Evolutionary conservation across 2,113 vertebrate species (phyloP), one percentile per base, ranked within the genome.

Genomic region (Arenaria interpres): DNA sequence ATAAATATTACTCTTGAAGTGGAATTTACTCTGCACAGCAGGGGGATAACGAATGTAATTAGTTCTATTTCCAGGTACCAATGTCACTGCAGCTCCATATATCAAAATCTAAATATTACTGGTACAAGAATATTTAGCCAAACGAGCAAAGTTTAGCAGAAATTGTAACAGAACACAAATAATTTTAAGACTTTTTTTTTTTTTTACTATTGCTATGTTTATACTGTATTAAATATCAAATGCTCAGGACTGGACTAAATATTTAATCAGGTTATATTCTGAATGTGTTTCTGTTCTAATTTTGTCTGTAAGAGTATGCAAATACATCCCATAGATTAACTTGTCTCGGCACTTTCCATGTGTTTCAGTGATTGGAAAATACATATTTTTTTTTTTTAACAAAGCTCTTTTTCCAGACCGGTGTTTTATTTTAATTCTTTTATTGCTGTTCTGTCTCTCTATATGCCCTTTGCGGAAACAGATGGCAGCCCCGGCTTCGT

Each of bases 171-270:
- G 88, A 94, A 96, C 76, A 89, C 89, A 98, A 93, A 90, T 95
- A 92, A 95, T 94, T 97, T 96, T 96, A 73, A 97, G 91, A 32
- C 87, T 66, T 39, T 63, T 39, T 89, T 45, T 87, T 93, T 94
- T 96, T 97, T 93, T 89, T 95, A 77, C 79, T 97, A 72, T 97
- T 96, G 75, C 91, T 97, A 90, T 97, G 96, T 97, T 97, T 98
- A 97, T 98, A 95, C 96, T 97, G 85, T 98, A 96, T 97, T 96
- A 98, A 98, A 94, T 97, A 97, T 97, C 90, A 97, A 98, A 98
- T 98, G 97, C 98, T 98, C 98, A 98, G 98, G 98, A 98, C 97
- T 98, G 98, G 98, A 98, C 98, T 98, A 97, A 98, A 97, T 98
- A 98, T 98, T 98, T 98, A 98, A 98, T 98, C 97, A 97, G 98